These are phyloP conservation scores for Dynastes tityus DNA, from an alignment of 2,888 invertebrate species.

Conservation along the genomic window DNA sequence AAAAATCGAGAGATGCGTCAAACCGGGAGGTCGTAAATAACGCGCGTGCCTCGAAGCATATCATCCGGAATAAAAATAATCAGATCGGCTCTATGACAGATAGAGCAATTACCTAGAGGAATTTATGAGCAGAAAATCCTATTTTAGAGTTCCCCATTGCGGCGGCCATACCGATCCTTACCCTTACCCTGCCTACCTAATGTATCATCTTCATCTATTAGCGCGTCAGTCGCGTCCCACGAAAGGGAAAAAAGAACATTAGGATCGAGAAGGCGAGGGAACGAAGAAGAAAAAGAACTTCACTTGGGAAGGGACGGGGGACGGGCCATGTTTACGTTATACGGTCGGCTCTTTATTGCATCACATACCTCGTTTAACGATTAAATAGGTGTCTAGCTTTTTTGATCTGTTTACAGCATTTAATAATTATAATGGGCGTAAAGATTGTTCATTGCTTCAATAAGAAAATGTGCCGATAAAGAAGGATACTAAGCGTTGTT, in stretches of 20 bases:
- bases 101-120: conserved; percentile 49
- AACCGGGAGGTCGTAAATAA: conserved; percentile 14
- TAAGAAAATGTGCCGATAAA: not conserved
- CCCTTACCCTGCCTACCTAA: not conserved
- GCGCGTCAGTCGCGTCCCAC: not conserved
- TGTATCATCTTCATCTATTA: conserved; percentile 9
- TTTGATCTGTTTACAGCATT: conserved; percentile 49
- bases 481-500: too few relatives aligned
- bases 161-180: conserved; percentile 4
- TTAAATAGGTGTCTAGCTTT: conserved; percentile 52
- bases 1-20: not conserved
- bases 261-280: conserved; percentile 1
- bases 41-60: conserved; percentile 9
- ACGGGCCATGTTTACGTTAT: conserved; percentile 41
- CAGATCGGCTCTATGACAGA: conserved; percentile 30
- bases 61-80: conserved; percentile 25
- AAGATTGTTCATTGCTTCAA: conserved; percentile 38
- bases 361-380: conserved; percentile 52
- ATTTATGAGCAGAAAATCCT: conserved; percentile 49
- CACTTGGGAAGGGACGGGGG: not conserved
- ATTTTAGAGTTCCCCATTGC: conserved; percentile 44
- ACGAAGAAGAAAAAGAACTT: not conserved
- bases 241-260: not conserved
- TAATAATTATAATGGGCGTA: conserved; percentile 46
- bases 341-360: conserved; percentile 49